Evolutionary conservation across 2,797 vertebrate genomes (phyloP).

Genomic region (Sparus aurata): DNA sequence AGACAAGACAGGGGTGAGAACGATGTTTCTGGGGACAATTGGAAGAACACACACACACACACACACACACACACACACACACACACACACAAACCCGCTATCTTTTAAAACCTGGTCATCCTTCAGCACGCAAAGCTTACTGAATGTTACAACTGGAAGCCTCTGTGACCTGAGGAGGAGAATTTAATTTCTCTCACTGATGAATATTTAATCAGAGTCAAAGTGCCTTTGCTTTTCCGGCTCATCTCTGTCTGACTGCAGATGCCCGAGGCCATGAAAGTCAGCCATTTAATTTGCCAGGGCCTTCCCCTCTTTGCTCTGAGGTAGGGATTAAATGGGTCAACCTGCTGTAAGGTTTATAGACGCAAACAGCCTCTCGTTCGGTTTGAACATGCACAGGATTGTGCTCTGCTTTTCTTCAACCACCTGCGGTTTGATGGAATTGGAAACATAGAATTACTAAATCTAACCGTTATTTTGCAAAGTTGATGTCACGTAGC

Average conservation of each 20-base stretch:
- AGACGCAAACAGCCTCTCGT: conserved; percentile 27
- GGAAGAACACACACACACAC: conserved; percentile 38
- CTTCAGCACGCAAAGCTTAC: neutral
- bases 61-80: neutral
- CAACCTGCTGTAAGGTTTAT: conserved; percentile 36
- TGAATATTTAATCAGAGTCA: conserved; percentile 64
- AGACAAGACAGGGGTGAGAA: conserved; percentile 79
- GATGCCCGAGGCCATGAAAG: conserved; percentile 65
- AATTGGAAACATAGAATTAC: neutral
- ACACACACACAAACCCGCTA: conserved; percentile 1
- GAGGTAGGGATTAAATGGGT: conserved; percentile 58
- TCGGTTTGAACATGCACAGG: conserved; percentile 53
- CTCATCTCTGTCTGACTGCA: conserved; percentile 69
- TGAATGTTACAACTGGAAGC: conserved; percentile 7
- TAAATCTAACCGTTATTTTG: neutral
- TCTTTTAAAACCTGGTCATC: neutral
- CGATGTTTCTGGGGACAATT: conserved; percentile 44
- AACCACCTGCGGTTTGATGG: neutral
- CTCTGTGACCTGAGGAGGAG: conserved; percentile 18
- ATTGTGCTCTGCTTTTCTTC: conserved; percentile 6
- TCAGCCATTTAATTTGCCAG: conserved; percentile 72
- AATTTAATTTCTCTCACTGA: conserved; percentile 48
- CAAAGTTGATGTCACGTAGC: neutral
- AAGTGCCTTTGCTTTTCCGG: conserved; percentile 51
- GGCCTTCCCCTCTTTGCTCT: conserved; percentile 58